A percentile compares a stretch with the other conserved stretches of the same genome.
Conservation (phyloP, 2,888 invertebrate genomes). For the Litoditis marina region DNA sequence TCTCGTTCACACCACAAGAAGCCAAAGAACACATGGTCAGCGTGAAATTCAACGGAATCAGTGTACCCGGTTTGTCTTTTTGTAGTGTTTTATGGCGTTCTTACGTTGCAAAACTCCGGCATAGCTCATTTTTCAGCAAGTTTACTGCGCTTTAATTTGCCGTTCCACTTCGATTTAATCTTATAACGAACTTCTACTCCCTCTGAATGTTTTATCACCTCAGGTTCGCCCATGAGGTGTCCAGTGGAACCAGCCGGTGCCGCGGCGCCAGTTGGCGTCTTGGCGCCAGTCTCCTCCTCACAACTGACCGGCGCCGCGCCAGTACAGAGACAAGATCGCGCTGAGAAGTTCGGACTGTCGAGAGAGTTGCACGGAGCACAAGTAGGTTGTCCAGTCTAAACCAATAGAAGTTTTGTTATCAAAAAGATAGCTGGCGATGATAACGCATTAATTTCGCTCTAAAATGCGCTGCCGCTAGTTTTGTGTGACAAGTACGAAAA, state of each 20-base stretch:
- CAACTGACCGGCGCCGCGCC: conserved; percentile 13
- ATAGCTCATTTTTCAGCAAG: no score
- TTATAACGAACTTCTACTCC: no score
- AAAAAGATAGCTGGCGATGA: no score
- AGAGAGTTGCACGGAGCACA: conserved; percentile 33
- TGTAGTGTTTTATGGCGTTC: neutral
- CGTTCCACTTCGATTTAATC: no score
- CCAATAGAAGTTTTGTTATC: no score
- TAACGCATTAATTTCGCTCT: no score
- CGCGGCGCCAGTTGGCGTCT: conserved; percentile 21
- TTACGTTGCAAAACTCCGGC: neutral
- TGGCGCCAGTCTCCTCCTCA: conserved; percentile 14
- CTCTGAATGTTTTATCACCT: no score
- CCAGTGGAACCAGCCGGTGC: conserved; percentile 9
- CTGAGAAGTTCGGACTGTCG: conserved; percentile 30
- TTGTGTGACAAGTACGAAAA: no score
- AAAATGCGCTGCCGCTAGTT: no score
- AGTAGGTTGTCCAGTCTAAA: conserved; percentile 9
- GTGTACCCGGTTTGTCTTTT: conserved; percentile 53
- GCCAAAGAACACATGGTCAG: conserved; percentile 85
- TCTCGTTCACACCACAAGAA: conserved; percentile 93
- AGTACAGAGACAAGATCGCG: conserved; percentile 3
- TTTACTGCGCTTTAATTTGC: no score
- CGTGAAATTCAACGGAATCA: conserved; percentile 73
- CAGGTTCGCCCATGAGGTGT: conserved; percentile 23